A percentile compares a stretch with the other conserved stretches of the same genome.
phyloP scores from a whole-genome alignment of 2,888 invertebrate genomes.

The Ariolimax columbianus region DNA sequence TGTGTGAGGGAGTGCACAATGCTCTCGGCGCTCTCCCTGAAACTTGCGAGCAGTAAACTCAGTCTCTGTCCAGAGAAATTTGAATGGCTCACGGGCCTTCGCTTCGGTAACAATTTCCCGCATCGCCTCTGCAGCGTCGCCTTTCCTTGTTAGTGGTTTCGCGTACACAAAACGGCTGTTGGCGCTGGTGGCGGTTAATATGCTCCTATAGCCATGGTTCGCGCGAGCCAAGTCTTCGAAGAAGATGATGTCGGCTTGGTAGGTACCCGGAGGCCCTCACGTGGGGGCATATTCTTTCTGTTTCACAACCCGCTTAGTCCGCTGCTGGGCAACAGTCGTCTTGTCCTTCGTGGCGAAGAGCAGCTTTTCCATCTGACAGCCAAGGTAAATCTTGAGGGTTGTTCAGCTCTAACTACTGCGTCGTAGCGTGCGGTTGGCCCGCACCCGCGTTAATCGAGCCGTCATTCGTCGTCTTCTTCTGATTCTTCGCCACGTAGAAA shows the following conservation, averaged over 20 bases:
- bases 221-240: neutral
- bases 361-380: neutral
- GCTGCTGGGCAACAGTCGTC: neutral
- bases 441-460: too few species aligned
- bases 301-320: neutral
- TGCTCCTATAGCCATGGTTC: neutral
- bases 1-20: neutral
- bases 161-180: neutral
- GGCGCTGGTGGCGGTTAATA: neutral
- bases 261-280: neutral
- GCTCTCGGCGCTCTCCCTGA: neutral
- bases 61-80: neutral
- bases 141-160: neutral
- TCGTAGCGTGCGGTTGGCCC: neutral
- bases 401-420: too few species aligned
- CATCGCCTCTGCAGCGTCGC: neutral
- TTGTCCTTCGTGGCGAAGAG: conserved; percentile 2
- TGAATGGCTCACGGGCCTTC: neutral
- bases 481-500: too few species aligned
- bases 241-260: neutral
- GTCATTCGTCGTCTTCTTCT: too few species aligned
- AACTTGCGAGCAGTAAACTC: neutral
- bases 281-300: neutral
- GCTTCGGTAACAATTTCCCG: neutral
- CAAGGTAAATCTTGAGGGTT: too few species aligned